Conservation (phyloP, 2,113 vertebrate species). For the Rhipidura dahli region DNA sequence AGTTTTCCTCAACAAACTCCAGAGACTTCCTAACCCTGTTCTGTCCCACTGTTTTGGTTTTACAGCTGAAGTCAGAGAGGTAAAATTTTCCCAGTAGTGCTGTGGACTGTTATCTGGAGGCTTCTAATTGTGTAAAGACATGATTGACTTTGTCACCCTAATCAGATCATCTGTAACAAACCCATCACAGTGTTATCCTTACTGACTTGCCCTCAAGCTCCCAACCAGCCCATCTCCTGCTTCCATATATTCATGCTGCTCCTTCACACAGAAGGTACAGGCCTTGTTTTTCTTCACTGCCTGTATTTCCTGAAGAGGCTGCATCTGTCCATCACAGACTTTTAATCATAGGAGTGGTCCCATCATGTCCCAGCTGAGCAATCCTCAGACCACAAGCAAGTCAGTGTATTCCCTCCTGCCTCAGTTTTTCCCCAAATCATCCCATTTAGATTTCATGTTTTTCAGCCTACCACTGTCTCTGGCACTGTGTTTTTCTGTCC, state of each 20-base stretch:
- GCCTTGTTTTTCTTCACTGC: neutral
- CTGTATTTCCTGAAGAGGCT: neutral
- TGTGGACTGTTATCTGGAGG: neutral
- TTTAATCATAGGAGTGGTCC: neutral
- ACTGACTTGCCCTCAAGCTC: neutral
- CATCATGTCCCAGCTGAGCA: neutral
- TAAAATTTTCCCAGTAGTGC: neutral
- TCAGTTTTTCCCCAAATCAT: neutral
- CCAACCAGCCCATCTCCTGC: neutral
- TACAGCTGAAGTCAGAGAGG: neutral
- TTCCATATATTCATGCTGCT: neutral
- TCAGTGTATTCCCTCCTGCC: rapidly evolving
- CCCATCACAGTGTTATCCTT: neutral
- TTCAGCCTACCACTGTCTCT: neutral
- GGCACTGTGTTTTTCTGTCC: neutral
- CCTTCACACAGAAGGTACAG: neutral
- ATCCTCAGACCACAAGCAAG: neutral
- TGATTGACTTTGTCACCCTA: neutral
- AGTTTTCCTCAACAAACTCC: neutral
- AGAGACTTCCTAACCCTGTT: neutral
- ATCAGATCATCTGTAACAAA: neutral
- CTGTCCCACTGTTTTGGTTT: neutral
- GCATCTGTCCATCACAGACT: neutral
- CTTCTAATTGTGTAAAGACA: neutral
- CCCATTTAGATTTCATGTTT: neutral